phyloP scores from a whole-genome alignment of 1,140 invertebrate species.

The Eriosoma lanigerum region DNA sequence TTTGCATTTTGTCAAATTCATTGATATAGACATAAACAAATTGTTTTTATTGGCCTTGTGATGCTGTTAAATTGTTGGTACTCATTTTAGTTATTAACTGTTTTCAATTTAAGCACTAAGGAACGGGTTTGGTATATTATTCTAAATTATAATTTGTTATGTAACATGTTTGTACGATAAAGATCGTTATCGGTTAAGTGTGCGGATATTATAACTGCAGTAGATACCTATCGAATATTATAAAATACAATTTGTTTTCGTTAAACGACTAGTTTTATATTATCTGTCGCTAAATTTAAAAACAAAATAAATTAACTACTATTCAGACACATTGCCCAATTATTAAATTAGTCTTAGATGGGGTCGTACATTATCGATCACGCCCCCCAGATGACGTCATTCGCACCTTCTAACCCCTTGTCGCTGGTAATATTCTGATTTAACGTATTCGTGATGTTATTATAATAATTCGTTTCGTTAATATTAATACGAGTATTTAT shows the following conservation, averaged over 20 bases:
- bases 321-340: constrained; percentile 2
- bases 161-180: not conserved
- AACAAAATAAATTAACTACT: constrained; percentile 18
- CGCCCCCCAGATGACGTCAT: constrained; percentile 31
- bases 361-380: constrained; percentile 1
- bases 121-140: not conserved
- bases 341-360: not conserved
- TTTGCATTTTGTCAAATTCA: too few species aligned
- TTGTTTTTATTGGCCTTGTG: too few species aligned
- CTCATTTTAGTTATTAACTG: too few species aligned
- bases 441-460: constrained; percentile 15
- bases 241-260: constrained; percentile 25
- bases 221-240: not conserved
- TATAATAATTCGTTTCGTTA: constrained; percentile 18
- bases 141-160: not conserved
- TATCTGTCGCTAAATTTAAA: constrained; percentile 29
- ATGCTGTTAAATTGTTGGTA: too few species aligned
- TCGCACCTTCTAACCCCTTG: constrained; percentile 38
- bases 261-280: not conserved
- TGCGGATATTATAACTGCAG: not conserved
- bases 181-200: not conserved
- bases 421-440: constrained; percentile 21
- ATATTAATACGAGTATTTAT: too few species aligned
- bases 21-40: too few species aligned
- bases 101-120: too few species aligned